phyloP scores from a whole-genome alignment of 1,140 invertebrate genomes.

The Scaptodrosophila lebanonensis region DNA sequence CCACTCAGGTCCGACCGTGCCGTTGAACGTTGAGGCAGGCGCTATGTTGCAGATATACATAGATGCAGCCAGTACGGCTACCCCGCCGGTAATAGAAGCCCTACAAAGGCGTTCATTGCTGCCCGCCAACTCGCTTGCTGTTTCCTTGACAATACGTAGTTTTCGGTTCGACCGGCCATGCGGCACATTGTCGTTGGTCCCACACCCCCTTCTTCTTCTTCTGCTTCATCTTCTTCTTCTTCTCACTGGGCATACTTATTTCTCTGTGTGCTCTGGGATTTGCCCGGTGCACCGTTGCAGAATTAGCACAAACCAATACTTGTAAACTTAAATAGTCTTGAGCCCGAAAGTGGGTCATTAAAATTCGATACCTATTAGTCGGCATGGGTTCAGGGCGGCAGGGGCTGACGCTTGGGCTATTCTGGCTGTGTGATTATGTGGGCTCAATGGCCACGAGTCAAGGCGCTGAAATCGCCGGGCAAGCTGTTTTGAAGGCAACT shows the following conservation, averaged over 20 bases:
- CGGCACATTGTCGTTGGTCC: constrained; percentile 14
- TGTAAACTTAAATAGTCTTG: constrained; percentile 65
- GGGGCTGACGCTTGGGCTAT: constrained; percentile 1
- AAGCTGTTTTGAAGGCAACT: constrained; percentile 64
- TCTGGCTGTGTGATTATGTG: constrained; percentile 52
- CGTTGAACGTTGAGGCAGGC: too few species aligned
- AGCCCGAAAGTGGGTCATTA: constrained; percentile 68
- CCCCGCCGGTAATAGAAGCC: constrained; percentile 27
- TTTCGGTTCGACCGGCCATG: too few species aligned
- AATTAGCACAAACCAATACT: constrained; percentile 68
- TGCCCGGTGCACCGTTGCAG: constrained; percentile 22
- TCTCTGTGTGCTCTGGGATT: constrained; percentile 58
- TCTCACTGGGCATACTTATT: constrained; percentile 53
- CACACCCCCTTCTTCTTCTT: too few species aligned
- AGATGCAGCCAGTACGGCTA: constrained; percentile 22
- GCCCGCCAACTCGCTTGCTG: constrained; percentile 44
- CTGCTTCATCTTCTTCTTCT: too few species aligned
- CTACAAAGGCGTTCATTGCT: constrained; percentile 22
- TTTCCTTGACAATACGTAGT: constrained; percentile 59
- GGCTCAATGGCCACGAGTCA: constrained; percentile 65
- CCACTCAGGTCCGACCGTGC: too few species aligned
- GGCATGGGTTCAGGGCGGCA: constrained; percentile 3
- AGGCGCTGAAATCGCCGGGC: constrained; percentile 53
- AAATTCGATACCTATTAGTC: constrained; percentile 55
- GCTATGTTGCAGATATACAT: too few species aligned